Conservation (phyloP, 2,113 vertebrate genomes). For the Apistogramma diplotaenia region DNA sequence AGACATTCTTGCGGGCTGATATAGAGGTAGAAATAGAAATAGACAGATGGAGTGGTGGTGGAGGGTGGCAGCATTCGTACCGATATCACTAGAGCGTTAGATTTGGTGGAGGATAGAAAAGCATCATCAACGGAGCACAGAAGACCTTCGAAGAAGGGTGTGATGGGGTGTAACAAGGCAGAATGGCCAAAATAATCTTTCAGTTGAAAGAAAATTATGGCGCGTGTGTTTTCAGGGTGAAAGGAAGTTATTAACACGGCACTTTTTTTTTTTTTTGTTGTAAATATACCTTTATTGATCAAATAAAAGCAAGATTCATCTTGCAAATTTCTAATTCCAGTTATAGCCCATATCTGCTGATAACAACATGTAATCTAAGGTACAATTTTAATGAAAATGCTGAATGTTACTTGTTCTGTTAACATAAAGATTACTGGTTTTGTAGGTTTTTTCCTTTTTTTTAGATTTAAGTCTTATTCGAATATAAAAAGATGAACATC, state of each 20-base stretch:
- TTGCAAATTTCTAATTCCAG: conserved; percentile 4
- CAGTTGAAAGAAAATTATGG: conserved; percentile 12
- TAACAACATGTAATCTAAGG: background rate
- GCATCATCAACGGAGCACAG: conserved; percentile 33
- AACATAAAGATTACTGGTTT: background rate
- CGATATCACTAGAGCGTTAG: conserved; percentile 57
- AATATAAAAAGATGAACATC: background rate
- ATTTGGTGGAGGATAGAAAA: conserved; percentile 56
- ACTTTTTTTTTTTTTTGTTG: background rate
- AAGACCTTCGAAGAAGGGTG: conserved; percentile 4
- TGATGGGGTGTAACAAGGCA: background rate
- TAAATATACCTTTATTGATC: conserved; percentile 48
- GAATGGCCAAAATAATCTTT: conserved; percentile 22
- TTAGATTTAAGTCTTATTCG: background rate
- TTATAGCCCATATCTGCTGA: background rate
- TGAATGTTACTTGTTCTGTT: background rate
- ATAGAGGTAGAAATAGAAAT: conserved; percentile 37
- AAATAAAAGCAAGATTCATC: conserved; percentile 25
- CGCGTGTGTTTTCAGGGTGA: background rate
- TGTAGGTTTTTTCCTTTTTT: background rate
- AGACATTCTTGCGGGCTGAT: conserved; percentile 37
- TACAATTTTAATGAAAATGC: background rate
- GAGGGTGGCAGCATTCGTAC: conserved; percentile 12
- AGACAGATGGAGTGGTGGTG: conserved; percentile 31
- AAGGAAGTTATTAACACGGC: background rate